These are phyloP conservation scores for Halcyon badia DNA, from an alignment of 2,797 vertebrate species.

Conservation along the genomic window DNA sequence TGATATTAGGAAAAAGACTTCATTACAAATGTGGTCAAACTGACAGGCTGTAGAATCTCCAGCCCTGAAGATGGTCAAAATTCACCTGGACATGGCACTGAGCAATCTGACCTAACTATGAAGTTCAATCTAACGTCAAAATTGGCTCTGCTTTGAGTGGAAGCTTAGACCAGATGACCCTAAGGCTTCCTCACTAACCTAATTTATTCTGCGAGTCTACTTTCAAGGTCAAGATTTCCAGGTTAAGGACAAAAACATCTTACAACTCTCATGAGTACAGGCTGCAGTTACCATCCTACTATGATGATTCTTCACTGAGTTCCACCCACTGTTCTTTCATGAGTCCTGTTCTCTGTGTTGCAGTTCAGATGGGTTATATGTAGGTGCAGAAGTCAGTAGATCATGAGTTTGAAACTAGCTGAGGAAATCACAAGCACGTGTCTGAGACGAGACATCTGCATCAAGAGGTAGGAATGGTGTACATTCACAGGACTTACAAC, in stretches of 20 bases:
- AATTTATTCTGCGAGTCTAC: not conserved
- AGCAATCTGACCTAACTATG: not conserved
- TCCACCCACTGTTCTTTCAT: not conserved
- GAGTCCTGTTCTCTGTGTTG: not conserved
- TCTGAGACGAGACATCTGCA: not conserved
- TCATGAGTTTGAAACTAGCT: not conserved
- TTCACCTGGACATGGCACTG: not conserved
- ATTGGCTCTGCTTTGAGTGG: not conserved
- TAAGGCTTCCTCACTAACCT: not conserved
- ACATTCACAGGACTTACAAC: not conserved
- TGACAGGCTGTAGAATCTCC: not conserved
- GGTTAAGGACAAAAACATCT: conserved; percentile 16
- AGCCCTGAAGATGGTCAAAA: not conserved
- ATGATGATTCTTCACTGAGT: not conserved
- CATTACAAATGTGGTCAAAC: not conserved
- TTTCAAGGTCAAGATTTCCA: conserved; percentile 52
- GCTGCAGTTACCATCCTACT: not conserved
- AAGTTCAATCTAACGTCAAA: not conserved
- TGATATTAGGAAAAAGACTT: not conserved
- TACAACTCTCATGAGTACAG: not conserved
- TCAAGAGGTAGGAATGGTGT: not conserved
- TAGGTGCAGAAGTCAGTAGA: not conserved
- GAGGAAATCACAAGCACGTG: not conserved
- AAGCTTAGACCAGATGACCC: not conserved
- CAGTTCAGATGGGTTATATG: not conserved